Base-by-base conservation (phyloP, 2,888 invertebrate genomes). In the Nymphalis c-album region DNA sequence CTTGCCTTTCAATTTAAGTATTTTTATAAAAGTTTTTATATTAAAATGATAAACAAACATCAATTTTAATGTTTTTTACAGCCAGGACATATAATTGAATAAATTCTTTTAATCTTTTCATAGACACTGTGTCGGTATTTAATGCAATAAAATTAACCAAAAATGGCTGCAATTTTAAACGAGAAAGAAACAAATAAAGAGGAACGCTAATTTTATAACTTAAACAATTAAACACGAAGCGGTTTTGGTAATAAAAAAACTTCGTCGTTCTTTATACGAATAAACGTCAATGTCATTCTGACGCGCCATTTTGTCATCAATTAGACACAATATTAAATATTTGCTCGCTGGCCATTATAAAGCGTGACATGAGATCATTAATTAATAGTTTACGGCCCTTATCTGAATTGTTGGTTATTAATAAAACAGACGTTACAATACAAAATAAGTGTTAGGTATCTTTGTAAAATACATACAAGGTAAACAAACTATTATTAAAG, bases 351-450 rank as follows among this genome's bases (percentile, higher is more conserved):
- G 64, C 68, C 60, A 73, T 73, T 73, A 73, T 64, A 67, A 62
- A 66, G 50, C 68, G 64, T 74, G 73, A 73, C 74, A 73, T 48
- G 70, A 67, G 63, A 71, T 60, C 60, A 53, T 70, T 67, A 70
- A 70, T 68, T 46, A 50, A 64, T 70, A 50, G 53, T 70, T 70
- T 67, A 67, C 57, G 55, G 58, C 64, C 47, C 51, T 68, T 70
- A 70, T 70, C 70, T 55, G 62, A 47, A 61, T 61, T 67, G 61
- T 20, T 16, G n/a, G 50, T 67, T 70, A 67, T 70, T 70, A 64
- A 70, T 70, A 70, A 47, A 55, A 46, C 17, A 59, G 47, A 45
- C 17, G 22, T 64, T 55, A 55, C 55, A 57, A 57, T 57, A 18
- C 35, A 55, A n/a, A 40, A 40, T 40, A 40, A 55, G 53, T 31